phyloP scores from a whole-genome alignment of 2,113 vertebrate species.

The Nematolebias whitei region DNA sequence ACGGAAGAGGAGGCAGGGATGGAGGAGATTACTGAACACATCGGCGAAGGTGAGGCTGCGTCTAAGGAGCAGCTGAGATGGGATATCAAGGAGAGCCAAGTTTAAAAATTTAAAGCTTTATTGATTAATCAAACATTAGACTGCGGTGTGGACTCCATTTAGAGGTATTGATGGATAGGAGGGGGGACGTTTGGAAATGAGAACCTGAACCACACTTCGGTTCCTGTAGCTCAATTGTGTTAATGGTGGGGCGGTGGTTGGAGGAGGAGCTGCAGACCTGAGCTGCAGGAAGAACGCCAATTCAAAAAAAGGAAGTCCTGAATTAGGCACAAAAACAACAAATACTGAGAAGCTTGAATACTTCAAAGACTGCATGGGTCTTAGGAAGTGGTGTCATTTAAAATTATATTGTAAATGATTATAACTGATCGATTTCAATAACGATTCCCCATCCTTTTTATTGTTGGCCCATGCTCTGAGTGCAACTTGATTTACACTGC shows the following conservation, averaged over 20 bases:
- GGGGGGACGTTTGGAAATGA: neutral
- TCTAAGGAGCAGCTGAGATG: constrained; percentile 15
- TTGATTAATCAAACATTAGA: constrained; percentile 11
- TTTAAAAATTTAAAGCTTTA: constrained; percentile 24
- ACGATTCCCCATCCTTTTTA: neutral
- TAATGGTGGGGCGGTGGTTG: neutral
- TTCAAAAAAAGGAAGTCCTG: neutral
- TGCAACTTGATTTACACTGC: neutral
- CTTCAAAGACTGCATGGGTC: too few relatives aligned
- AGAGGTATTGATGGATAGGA: constrained; percentile 1
- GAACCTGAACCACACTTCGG: neutral
- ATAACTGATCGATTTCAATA: neutral
- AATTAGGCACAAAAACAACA: neutral
- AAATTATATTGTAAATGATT: too few relatives aligned
- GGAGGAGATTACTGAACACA: constrained; percentile 32
- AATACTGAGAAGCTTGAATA: neutral
- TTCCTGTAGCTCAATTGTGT: constrained; percentile 1
- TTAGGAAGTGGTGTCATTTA: too few relatives aligned
- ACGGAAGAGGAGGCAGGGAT: constrained; percentile 18
- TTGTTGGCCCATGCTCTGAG: neutral
- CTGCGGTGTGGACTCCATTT: constrained; percentile 12
- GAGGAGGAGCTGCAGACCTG: constrained; percentile 1
- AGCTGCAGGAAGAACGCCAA: neutral
- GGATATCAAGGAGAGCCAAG: constrained; percentile 9
- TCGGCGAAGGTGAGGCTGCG: constrained; percentile 29